phyloP scores from a whole-genome alignment of 2,888 invertebrate genomes.

The Eupithecia subfuscata region DNA sequence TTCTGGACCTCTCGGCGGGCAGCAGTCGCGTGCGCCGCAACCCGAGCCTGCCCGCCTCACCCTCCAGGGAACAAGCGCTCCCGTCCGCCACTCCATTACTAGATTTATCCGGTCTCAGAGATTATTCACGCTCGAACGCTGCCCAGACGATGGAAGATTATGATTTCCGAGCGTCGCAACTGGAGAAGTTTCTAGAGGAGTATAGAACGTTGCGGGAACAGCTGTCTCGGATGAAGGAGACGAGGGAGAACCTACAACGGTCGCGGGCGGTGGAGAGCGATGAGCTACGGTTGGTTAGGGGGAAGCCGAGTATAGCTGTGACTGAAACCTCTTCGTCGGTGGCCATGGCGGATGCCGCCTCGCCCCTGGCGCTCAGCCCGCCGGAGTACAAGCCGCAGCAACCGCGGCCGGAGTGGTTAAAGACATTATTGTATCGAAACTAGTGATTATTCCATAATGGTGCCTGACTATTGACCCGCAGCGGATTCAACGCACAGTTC shows the following conservation, averaged over 20 bases:
- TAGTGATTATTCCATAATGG: slow-evolving; percentile 54
- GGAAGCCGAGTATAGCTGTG: slow-evolving; percentile 81
- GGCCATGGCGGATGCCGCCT: slow-evolving; percentile 72
- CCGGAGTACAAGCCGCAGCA: slow-evolving; percentile 75
- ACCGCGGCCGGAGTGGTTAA: slow-evolving; percentile 75
- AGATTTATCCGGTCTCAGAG: slow-evolving; percentile 83
- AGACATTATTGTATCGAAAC: slow-evolving; percentile 76
- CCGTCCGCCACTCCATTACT: slow-evolving; percentile 86
- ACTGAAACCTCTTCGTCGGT: slow-evolving; percentile 78
- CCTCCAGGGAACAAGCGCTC: slow-evolving; percentile 80
- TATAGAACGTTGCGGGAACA: slow-evolving; percentile 91
- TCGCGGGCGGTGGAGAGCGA: slow-evolving; percentile 78
- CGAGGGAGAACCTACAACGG: slow-evolving; percentile 87
- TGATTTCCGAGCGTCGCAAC: slow-evolving; percentile 91
- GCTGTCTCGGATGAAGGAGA: slow-evolving; percentile 91
- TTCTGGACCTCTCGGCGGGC: slow-evolving; percentile 86
- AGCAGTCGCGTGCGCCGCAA: slow-evolving; percentile 72
- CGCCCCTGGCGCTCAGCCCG: slow-evolving; percentile 72
- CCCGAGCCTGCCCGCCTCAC: slow-evolving; percentile 87
- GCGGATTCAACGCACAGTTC: slow-evolving; percentile 7
- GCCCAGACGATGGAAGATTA: slow-evolving; percentile 83
- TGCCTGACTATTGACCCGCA: slow-evolving; percentile 15
- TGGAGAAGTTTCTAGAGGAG: slow-evolving; percentile 91
- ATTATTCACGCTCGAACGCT: slow-evolving; percentile 73
- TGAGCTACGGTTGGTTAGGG: slow-evolving; percentile 82